Percentiles rank a stretch among this genome's conserved stretches.
Conservation (phyloP, 2,888 invertebrate genomes). For the Folsomia manolachei region DNA sequence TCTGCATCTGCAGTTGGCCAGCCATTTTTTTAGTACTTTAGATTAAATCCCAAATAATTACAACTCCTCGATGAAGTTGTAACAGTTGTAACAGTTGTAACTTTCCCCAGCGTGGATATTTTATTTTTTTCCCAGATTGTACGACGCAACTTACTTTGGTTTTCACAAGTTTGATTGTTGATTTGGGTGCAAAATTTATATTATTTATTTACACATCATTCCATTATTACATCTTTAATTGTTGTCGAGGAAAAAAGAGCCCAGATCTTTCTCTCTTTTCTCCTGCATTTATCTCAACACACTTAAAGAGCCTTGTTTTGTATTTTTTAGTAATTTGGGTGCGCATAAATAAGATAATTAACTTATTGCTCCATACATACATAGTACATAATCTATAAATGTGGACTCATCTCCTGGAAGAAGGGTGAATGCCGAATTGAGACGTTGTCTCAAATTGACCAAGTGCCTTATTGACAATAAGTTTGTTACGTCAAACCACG, state of each 20-base stretch:
- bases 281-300: not conserved
- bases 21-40: not conserved
- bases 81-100: too few relatives aligned
- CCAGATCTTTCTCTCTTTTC: not conserved
- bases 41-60: not conserved
- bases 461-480: not conserved
- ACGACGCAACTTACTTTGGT: too few relatives aligned
- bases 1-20: not conserved
- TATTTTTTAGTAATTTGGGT: too few relatives aligned
- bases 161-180: not conserved
- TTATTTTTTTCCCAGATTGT: too few relatives aligned
- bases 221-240: not conserved
- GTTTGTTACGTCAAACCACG: not conserved
- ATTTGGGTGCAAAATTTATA: not conserved
- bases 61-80: too few relatives aligned
- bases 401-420: not conserved
- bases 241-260: not conserved
- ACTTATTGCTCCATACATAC: conserved; percentile 10
- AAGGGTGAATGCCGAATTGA: not conserved
- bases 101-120: too few relatives aligned
- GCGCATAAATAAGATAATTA: not conserved
- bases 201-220: not conserved
- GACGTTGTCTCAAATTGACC: not conserved
- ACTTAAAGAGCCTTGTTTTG: too few relatives aligned
- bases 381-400: conserved; percentile 14